These are phyloP conservation scores for Onthophagus taurus DNA, from an alignment of 1,140 invertebrate genomes.

Conservation along the genomic window DNA sequence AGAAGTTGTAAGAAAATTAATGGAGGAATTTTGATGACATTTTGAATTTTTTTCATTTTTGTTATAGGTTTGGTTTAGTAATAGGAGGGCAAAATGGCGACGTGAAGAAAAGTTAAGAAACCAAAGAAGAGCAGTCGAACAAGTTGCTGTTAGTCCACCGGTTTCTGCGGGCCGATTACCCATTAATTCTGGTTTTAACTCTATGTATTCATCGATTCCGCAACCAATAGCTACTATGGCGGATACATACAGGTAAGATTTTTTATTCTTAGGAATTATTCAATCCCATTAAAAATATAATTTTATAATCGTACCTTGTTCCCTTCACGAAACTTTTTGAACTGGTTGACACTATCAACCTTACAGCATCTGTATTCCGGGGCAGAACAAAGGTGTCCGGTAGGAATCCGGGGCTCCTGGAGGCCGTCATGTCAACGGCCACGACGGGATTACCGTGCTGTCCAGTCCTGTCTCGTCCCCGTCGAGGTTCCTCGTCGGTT, in stretches of 20 bases:
- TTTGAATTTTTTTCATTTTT: constrained; percentile 11
- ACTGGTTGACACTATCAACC: constrained; percentile 13
- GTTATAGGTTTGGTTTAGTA: constrained; percentile 94
- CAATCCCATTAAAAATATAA: neutral
- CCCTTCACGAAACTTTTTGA: neutral
- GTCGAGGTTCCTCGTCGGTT: too few species aligned
- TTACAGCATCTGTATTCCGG: constrained; percentile 18
- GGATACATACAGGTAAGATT: constrained; percentile 65
- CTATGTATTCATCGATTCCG: constrained; percentile 77
- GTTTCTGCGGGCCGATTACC: constrained; percentile 48
- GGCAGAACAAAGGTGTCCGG: constrained; percentile 23
- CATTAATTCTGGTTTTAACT: constrained; percentile 71
- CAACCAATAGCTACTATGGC: constrained; percentile 75
- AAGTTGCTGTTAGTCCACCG: constrained; percentile 43
- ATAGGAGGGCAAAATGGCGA: constrained; percentile 95
- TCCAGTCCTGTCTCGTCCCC: too few species aligned
- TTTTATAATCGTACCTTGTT: neutral
- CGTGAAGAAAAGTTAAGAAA: constrained; percentile 94
- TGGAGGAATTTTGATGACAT: neutral
- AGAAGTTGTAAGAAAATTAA: neutral
- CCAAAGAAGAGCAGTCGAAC: constrained; percentile 56
- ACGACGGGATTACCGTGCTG: constrained; percentile 9
- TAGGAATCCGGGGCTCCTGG: constrained; percentile 21
- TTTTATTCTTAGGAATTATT: neutral
- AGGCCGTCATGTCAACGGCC: constrained; percentile 28